Evolutionary conservation across 2,888 invertebrate genomes (phyloP), one percentile per base, ranked within the genome.

Genomic region (Lymantria monacha): DNA sequence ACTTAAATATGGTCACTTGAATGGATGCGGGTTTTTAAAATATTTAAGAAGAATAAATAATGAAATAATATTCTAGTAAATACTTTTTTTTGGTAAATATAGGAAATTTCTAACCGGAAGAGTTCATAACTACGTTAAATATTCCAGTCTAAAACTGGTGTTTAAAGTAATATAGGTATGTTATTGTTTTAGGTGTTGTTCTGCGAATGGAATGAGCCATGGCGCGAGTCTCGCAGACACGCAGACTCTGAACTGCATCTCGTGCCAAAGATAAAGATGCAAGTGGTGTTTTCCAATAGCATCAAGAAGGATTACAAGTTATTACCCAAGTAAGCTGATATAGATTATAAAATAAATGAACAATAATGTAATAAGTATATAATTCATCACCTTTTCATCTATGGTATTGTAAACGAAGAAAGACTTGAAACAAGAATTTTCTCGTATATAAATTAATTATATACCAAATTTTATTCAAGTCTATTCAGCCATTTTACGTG

Each of bases 241-340:
- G 93, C 93, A 0, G 96, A 96, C 73, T 96, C 96, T 0, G 95
- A 95, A 37, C 92, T 93, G 61, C 96, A 97, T 73, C 81, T 97
- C 14, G 72, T 96, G 44, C 95, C 96, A 0, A 95, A 95, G 76
- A 92, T 94, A 44, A 92, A 92, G 66, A 87, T 93, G 44, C 93
- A 93, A 49, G 82, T 95, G 0, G 94, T 94, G 9, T 93, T 95
- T 74, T 95, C 95, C n/a, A 95, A 94, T 70, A 95, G 95, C 72
- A 94, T 95, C 54, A 93, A 93, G 75, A 94, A 94, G 43, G 95
- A 95, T 54, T 95, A 95, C 75, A 93, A 93, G 67, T 86, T 94
- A 55, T 79, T 95, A 61, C 95, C 95, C 14, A 93, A 92, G 94
- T 93, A 68, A 54, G 58, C n/a, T n/a, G n/a, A n/a, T n/a, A 54